These are phyloP conservation scores for Ginglymostoma cirratum DNA, from an alignment of 2,113 vertebrate genomes.

Conservation along the genomic window DNA sequence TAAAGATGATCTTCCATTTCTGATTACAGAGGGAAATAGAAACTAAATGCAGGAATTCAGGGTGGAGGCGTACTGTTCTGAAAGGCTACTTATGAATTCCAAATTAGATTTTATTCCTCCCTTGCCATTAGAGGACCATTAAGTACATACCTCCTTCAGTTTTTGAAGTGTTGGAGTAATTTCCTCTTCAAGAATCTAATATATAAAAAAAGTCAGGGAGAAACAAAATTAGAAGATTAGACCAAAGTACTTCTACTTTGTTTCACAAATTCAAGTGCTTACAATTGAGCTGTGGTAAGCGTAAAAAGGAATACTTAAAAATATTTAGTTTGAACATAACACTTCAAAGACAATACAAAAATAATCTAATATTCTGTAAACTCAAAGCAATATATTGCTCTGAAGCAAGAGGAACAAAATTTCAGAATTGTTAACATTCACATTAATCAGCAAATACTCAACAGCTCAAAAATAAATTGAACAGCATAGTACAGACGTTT, in stretches of 20 bases:
- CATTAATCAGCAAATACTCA: background rate
- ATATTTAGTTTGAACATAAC: background rate
- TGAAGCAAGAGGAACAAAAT: background rate
- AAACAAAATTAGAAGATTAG: constrained; percentile 12
- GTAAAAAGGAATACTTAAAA: background rate
- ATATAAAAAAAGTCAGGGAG: constrained; percentile 41
- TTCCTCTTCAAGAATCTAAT: constrained; percentile 82
- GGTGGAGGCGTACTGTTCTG: background rate
- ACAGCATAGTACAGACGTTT: background rate
- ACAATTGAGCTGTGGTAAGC: background rate
- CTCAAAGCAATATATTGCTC: background rate
- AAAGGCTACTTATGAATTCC: background rate
- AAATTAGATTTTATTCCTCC: background rate
- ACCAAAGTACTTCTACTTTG: background rate
- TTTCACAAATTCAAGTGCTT: background rate
- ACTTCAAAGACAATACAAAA: background rate
- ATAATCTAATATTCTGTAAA: background rate
- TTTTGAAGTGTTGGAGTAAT: constrained; percentile 85
- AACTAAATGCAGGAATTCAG: background rate
- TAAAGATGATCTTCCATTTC: background rate
- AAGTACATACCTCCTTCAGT: constrained; percentile 72
- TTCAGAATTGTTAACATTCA: background rate
- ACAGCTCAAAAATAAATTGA: background rate
- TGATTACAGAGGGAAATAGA: background rate
- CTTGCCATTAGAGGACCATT: background rate